Evolutionary conservation across 2,113 vertebrate genomes (phyloP), one percentile per base, ranked within the genome.

Genomic region (Naja naja): DNA sequence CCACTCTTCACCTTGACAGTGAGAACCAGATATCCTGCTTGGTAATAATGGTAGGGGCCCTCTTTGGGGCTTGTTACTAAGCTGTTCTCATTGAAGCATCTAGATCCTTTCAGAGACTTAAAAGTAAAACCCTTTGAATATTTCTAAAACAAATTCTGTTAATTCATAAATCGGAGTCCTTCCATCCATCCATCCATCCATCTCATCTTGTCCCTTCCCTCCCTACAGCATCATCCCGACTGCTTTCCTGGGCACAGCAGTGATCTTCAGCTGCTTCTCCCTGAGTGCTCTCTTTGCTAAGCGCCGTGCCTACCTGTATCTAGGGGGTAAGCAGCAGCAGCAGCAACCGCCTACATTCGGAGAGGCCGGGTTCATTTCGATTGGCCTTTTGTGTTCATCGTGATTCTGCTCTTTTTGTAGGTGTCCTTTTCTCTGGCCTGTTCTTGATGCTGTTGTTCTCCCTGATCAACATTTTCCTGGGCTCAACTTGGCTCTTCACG

Each of bases 251-350:
- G 98, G 98, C 95, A 99, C 99, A 1, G 98, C 99, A 0, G 92
- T 98, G 94, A 97, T 99, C 95, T 99, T 99, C 93, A 89, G 98
- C 88, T 99, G 99, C 97, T 99, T 99, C 98, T 99, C 99, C 0
- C 97, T 99, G 94, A 99, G 99, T 3, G 99, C 99, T 12, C 98
- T 99, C 4, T 99, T 98, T 0, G 98, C 99, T 94, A 97, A 98
- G 94, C 98, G 99, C 95, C 98, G 99, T 94, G 99, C 97, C 94
- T 99, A 99, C 96, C 98, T 99, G 94, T 99, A 99, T 96, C 98
- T 99, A 0, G 99, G 99, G 97, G 99, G 99, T 99, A 95, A 97
- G 94, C 45, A 10, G 74, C 47, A 34, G 12, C 25, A 30, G 53
- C 10, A 2, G 23, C 60, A 74, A 2, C 34, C 18, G 22, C 34